Evolutionary conservation across 2,113 vertebrate species (phyloP).

Genomic region (Ceratotherium simum): DNA sequence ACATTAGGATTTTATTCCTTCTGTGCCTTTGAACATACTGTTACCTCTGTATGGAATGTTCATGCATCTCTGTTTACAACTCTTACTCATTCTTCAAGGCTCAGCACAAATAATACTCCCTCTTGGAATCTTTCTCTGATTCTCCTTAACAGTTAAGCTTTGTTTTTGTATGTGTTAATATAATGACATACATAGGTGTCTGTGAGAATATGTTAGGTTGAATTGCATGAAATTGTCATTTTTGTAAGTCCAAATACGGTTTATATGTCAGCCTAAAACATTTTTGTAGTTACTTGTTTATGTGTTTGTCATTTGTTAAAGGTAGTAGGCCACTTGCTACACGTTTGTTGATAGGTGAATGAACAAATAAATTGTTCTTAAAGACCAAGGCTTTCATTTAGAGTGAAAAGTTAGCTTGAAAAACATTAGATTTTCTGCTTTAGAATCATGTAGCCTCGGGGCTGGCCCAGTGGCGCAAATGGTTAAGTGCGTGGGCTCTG

Average conservation of each 20-base stretch:
- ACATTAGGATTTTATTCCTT: conserved; percentile 7
- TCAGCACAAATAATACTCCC: background rate
- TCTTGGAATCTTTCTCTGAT: conserved; percentile 6
- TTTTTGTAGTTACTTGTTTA: background rate
- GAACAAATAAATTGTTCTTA: conserved; percentile 9
- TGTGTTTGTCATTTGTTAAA: conserved; percentile 3
- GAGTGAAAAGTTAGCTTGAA: background rate
- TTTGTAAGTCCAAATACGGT: background rate
- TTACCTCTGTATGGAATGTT: background rate
- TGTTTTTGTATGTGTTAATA: background rate
- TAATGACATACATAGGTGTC: background rate
- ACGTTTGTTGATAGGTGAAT: background rate
- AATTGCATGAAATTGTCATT: background rate
- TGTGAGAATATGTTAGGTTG: background rate
- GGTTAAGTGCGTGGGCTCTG: no score
- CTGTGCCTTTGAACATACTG: background rate
- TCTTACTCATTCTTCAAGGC: background rate
- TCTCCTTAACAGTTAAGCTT: background rate
- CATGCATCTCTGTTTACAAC: background rate
- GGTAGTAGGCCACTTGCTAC: background rate
- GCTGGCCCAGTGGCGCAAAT: no score
- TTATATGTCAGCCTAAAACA: background rate
- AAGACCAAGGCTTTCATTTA: background rate
- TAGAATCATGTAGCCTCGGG: background rate
- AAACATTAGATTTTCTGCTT: conserved; percentile 9